Percentiles rank a stretch among this genome's conserved stretches.
Evolutionary conservation across 2,888 invertebrate species (phyloP).

Genomic region (Nomada flava): DNA sequence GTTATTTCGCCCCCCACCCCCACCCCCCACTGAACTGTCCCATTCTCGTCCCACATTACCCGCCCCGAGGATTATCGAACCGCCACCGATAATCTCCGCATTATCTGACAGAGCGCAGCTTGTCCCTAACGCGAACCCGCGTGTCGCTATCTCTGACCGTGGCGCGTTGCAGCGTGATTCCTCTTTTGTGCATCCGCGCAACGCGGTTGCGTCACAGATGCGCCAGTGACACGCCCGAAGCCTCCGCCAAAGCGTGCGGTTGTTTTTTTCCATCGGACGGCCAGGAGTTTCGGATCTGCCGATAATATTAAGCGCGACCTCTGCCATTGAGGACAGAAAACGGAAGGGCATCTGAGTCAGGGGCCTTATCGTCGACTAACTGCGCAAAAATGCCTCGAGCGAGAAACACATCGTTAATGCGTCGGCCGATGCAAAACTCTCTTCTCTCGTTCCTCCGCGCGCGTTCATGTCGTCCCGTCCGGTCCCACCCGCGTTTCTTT

Average conservation of each 20-base stretch:
- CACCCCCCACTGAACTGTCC: too few relatives aligned
- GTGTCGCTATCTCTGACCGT: background rate
- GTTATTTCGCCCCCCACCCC: too few relatives aligned
- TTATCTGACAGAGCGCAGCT: constrained; percentile 28
- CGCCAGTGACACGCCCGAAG: constrained; percentile 25
- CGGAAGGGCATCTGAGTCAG: constrained; percentile 72
- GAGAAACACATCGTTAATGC: constrained; percentile 66
- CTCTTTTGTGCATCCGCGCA: constrained; percentile 31
- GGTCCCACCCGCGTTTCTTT: constrained; percentile 1
- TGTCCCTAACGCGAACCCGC: constrained; percentile 21
- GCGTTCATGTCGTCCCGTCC: background rate
- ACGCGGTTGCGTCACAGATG: constrained; percentile 35
- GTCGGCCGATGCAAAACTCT: constrained; percentile 35
- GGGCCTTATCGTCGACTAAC: constrained; percentile 65
- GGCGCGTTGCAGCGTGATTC: constrained; percentile 31
- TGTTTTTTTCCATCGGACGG: background rate
- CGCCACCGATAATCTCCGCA: constrained; percentile 12
- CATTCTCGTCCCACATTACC: too few relatives aligned
- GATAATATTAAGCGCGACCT: background rate
- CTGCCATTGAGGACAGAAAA: constrained; percentile 62
- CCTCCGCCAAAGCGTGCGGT: background rate
- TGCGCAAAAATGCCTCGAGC: constrained; percentile 67
- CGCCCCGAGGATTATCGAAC: constrained; percentile 8
- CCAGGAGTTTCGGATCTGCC: background rate
- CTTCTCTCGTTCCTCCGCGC: background rate